Evolutionary conservation across 2,888 invertebrate genomes (phyloP), one percentile per base, ranked within the genome.

Genomic region (Tetramorium bicarinatum): DNA sequence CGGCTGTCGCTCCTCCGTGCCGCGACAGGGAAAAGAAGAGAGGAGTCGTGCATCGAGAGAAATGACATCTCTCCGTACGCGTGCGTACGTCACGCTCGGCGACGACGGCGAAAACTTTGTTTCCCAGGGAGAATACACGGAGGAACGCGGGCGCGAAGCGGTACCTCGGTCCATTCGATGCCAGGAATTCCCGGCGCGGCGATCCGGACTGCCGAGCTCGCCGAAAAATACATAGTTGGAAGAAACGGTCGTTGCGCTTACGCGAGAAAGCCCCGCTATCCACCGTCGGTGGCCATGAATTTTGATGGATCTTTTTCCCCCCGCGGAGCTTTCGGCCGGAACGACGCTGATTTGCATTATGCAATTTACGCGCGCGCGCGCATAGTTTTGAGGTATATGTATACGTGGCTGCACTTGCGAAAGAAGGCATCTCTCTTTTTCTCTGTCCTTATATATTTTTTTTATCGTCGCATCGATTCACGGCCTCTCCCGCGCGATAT

Each of bases 51-150:
- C 86, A 13, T 25, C 66, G 75, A 80, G 86, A 86, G 86, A 86
- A 87, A 84, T 72, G 49, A 69, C 79, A 47, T 77, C 41, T 52
- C 47, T 72, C 41, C 66, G 52, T n/a, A 44, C 79, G 34, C 67
- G 72, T 15, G 71, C 44, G 54, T 54, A 44, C 44, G 69, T 34
- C 44, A 21, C 29, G 34, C 61, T n/a, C 74, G 29, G 49, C 59
- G 62, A 59, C 44, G 72, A 41, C 34, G n/a, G 62, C 61, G 49
- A 67, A 87, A 81, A 85, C 80, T 87, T 76, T 83, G 77, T 84
- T 75, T 64, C 67, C 38, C 56, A 18, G 52, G 29, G 41, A 76
- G 56, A 47, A 79, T 52, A 56, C 56, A 41, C 69, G 15, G 15
- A n/a, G 56, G 41, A 25, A 38, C 3, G 29, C 29, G 64, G 41